phyloP scores from a whole-genome alignment of 1,140 invertebrate species.

The Nomia melanderi region DNA sequence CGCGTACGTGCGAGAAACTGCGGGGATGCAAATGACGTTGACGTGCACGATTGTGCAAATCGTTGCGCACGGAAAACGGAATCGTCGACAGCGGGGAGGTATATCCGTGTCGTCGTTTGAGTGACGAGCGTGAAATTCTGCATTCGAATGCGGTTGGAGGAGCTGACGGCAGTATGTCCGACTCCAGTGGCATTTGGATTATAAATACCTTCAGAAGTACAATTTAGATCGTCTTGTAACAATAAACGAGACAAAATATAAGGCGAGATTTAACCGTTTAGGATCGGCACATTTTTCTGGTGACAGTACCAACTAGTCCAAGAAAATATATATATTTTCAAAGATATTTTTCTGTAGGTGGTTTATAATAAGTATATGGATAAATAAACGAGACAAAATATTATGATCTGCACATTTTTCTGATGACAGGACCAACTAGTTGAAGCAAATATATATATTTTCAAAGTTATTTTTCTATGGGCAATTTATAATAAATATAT shows the following conservation, averaged over 20 bases:
- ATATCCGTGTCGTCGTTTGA: not conserved
- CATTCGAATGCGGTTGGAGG: conserved; percentile 5
- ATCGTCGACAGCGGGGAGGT: not conserved
- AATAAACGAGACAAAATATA: not conserved
- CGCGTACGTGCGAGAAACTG: not conserved
- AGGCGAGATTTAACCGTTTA: too few species aligned
- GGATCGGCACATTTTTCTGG: too few species aligned
- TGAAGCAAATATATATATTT: too few species aligned
- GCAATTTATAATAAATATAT: too few species aligned
- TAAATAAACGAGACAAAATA: too few species aligned
- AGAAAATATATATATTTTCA: too few species aligned
- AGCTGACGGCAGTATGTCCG: not conserved
- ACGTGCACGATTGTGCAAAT: conserved; percentile 9
- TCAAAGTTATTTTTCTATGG: too few species aligned
- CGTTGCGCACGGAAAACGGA: conserved; percentile 13
- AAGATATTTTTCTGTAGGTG: too few species aligned
- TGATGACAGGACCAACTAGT: too few species aligned
- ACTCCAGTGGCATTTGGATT: not conserved
- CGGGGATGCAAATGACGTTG: conserved; percentile 28
- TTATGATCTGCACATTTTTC: too few species aligned
- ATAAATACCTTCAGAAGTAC: not conserved
- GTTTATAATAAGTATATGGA: too few species aligned
- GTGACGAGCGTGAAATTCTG: conserved; percentile 36
- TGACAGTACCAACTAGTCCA: too few species aligned
- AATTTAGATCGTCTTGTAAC: not conserved